Evolutionary conservation across 2,113 vertebrate genomes (phyloP), one percentile per base, ranked within the genome.

Genomic region (Sula dactylatra): DNA sequence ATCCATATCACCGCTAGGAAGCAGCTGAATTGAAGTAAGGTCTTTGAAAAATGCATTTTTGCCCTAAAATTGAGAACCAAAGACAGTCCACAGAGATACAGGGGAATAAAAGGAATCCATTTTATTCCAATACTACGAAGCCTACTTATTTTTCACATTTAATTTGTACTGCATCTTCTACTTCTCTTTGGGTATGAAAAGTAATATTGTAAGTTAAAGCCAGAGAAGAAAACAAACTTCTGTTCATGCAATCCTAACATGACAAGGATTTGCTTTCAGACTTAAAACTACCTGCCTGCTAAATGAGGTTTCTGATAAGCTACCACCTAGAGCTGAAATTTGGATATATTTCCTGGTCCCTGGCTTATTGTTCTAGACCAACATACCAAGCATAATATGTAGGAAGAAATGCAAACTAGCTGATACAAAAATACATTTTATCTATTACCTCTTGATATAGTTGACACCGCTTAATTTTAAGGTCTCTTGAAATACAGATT

Each of bases 21-120:
- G 97, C 96, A 99, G 98, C 98, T 99, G 99, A 97, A 99, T 99
- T 86, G 99, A 99, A 14, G 99, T 99, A 70, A 99, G 98, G 67
- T 99, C 99, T 97, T 99, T 99, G 97, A 99, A 99, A 98, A 99
- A 99, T 16, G 99, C 99, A 64, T 99, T 99, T 97, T 99, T 99
- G 36, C 99, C 99, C 99, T 99, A 88, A 66, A 95, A 97, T 55
- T 52, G 16, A 96, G 62, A 86, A 92, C 5, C 94, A 81, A 82
- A 91, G 64, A 80, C 54, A 54, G 66, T 13, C 25, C 36, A 89
- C 56, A 96, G 64, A 54, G 20, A 79, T 82, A 44, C 11, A 29
- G 17, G 10, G 9, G 13, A 73, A 88, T 14, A 72, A 16, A 88
- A 83, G 31, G 12, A 64, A 90, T 64, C 22, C 5, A 13, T 49